Conservation (phyloP, 1,140 invertebrate species). For the Papilio aristodemus region DNA sequence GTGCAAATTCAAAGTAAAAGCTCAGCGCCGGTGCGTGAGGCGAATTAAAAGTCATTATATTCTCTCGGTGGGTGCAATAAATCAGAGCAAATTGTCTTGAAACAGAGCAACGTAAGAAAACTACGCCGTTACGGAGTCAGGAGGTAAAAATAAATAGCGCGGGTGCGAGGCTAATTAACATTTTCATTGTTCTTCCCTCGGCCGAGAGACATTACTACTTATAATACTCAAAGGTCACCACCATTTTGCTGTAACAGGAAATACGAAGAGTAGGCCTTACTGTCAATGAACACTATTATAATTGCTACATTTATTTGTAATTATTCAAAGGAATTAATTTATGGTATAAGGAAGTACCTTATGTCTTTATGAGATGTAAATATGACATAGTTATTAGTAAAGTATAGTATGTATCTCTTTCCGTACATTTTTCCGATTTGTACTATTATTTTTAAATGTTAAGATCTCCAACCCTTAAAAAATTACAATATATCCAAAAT, state of each 20-base stretch:
- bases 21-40: slow-evolving; percentile 16
- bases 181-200: slow-evolving; percentile 70
- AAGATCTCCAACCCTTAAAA: neutral
- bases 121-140: slow-evolving; percentile 37
- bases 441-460: too few species aligned
- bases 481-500: neutral
- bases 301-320: too few species aligned
- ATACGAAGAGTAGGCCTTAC: neutral
- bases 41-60: slow-evolving; percentile 34
- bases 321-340: too few species aligned
- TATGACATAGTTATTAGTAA: too few species aligned
- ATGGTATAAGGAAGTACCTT: too few species aligned
- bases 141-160: slow-evolving; percentile 67
- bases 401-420: too few species aligned
- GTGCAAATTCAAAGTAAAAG: slow-evolving; percentile 26
- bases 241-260: slow-evolving; percentile 22
- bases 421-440: too few species aligned
- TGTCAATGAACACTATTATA: too few species aligned
- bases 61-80: slow-evolving; percentile 30
- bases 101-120: slow-evolving; percentile 35
- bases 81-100: slow-evolving; percentile 30
- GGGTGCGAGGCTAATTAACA: slow-evolving; percentile 59
- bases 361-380: too few species aligned
- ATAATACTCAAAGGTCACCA: slow-evolving; percentile 72
- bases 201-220: slow-evolving; percentile 71